Percentiles rank a stretch among this genome's conserved stretches.
Conservation (phyloP, 1,140 invertebrate genomes). For the Babylonia areolata region DNA sequence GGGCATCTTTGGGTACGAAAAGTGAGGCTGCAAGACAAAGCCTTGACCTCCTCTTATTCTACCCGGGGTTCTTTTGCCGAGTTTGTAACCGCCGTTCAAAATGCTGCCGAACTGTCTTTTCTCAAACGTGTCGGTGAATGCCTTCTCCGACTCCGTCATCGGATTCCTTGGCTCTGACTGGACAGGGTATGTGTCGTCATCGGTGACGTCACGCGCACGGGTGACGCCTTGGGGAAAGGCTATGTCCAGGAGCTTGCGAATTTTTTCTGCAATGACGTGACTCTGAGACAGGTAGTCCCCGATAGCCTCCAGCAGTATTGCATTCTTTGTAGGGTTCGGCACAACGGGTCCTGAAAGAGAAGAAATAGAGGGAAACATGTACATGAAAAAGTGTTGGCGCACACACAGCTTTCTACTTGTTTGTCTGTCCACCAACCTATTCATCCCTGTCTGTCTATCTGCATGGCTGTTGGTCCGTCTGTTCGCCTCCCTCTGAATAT, state of each 20-base stretch:
- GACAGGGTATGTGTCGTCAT: background rate
- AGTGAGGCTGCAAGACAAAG: background rate
- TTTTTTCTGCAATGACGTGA: no score
- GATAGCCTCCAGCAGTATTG: no score
- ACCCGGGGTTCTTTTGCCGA: background rate
- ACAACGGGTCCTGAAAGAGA: no score
- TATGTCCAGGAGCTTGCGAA: background rate
- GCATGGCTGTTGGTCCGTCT: no score
- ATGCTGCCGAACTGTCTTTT: background rate
- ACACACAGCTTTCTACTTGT: no score
- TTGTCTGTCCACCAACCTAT: no score
- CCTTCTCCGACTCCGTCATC: background rate
- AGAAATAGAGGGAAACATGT: no score
- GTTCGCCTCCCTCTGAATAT: no score
- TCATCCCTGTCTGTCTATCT: no score
- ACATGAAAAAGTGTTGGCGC: no score
- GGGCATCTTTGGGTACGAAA: background rate
- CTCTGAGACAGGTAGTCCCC: no score
- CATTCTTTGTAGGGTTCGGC: no score
- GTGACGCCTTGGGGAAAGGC: background rate
- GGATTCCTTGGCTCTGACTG: background rate
- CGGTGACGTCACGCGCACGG: background rate
- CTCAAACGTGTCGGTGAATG: background rate
- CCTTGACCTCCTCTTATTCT: background rate
- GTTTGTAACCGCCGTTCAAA: background rate